These are phyloP conservation scores for Idaea straminata DNA, from an alignment of 2,888 invertebrate genomes.

Conservation along the genomic window DNA sequence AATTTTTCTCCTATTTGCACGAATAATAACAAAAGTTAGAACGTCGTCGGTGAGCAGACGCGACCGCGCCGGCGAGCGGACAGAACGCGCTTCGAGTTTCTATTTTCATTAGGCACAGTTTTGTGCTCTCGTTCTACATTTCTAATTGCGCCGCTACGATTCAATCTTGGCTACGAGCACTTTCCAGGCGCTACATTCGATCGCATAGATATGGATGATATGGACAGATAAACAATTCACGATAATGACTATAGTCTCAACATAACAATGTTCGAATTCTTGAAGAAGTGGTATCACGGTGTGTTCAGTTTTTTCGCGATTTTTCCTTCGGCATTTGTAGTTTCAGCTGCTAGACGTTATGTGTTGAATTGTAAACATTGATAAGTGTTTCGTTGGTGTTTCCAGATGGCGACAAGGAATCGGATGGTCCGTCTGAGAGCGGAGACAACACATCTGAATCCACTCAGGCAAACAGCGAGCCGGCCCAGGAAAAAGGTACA, in stretches of 20 bases:
- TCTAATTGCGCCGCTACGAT: slow-evolving; percentile 40
- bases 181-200: slow-evolving; percentile 24
- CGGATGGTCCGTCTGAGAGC: slow-evolving; percentile 76
- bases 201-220: slow-evolving; percentile 58
- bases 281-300: slow-evolving; percentile 75
- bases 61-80: slow-evolving; percentile 48
- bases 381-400: slow-evolving; percentile 21
- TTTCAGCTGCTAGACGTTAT: not conserved
- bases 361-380: slow-evolving; percentile 30
- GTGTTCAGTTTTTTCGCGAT: slow-evolving; percentile 39
- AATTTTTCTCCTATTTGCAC: slow-evolving; percentile 71
- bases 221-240: slow-evolving; percentile 51
- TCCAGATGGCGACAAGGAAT: slow-evolving; percentile 77
- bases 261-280: slow-evolving; percentile 71
- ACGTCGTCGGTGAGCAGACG: slow-evolving; percentile 25
- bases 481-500: slow-evolving; percentile 75
- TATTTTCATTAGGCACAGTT: slow-evolving; percentile 47
- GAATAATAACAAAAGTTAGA: slow-evolving; percentile 62
- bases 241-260: slow-evolving; percentile 52
- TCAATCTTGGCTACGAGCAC: slow-evolving; percentile 33
- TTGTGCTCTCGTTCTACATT: slow-evolving; percentile 38
- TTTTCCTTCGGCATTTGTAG: slow-evolving; percentile 6
- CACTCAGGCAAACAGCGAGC: slow-evolving; percentile 68
- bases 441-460: slow-evolving; percentile 77
- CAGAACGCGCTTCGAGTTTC: slow-evolving; percentile 46